Evolutionary conservation across 2,797 vertebrate species (phyloP).

Genomic region (Eulemur coronatus): DNA sequence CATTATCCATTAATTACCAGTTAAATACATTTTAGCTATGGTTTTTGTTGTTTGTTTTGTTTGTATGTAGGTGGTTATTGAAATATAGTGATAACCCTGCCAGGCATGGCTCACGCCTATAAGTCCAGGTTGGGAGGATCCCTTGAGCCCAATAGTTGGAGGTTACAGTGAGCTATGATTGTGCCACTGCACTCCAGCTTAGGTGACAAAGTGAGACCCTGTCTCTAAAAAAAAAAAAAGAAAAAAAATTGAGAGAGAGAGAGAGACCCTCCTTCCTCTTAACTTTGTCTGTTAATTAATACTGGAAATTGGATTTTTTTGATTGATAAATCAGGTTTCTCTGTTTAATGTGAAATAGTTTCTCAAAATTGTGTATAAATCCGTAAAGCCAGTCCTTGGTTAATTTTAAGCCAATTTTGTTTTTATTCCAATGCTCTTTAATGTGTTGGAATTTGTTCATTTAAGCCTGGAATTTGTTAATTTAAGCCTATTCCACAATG

Average conservation of each 20-base stretch:
- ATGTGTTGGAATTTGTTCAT: not conserved
- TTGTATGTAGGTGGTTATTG: not conserved
- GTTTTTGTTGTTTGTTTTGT: not conserved
- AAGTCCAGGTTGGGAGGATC: no score
- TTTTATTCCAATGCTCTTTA: not conserved
- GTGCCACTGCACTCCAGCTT: no score
- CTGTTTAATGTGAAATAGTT: not conserved
- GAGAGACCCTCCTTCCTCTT: not conserved
- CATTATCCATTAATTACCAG: not conserved
- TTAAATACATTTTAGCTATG: not conserved
- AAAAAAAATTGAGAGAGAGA: no score
- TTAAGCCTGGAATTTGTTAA: not conserved
- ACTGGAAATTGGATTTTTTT: not conserved
- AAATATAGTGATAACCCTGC: not conserved
- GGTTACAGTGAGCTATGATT: no score
- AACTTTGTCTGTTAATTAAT: not conserved
- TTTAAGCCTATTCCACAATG: not conserved
- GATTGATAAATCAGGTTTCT: not conserved
- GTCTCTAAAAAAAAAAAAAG: no score
- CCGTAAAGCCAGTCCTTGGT: not conserved
- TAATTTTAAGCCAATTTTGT: constrained; percentile 11
- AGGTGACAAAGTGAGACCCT: no score
- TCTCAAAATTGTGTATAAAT: not conserved
- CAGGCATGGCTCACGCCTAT: no score
- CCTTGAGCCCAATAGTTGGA: no score